These are phyloP conservation scores for Melopsittacus undulatus DNA, from an alignment of 2,797 vertebrate species.

Conservation along the genomic window DNA sequence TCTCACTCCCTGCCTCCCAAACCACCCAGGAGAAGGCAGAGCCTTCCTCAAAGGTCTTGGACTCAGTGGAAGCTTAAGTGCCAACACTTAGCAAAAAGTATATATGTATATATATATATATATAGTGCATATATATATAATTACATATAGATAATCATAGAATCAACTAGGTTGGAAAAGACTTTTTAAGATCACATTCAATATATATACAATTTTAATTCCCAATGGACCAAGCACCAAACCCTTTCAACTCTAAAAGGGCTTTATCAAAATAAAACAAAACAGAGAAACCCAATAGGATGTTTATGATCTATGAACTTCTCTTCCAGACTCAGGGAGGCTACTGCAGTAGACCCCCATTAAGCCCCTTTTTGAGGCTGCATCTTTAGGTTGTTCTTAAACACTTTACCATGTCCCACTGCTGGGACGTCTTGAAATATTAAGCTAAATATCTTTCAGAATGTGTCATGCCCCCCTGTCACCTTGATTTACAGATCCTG, in stretches of 20 bases:
- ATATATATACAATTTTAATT: neutral
- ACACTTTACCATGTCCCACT: neutral
- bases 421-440: neutral
- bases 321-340: neutral
- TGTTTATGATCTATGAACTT: neutral
- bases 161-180: neutral
- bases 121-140: neutral
- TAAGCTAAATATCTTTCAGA: neutral
- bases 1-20: neutral
- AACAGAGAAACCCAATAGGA: neutral
- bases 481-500: neutral
- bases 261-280: neutral
- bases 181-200: neutral
- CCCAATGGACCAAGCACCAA: neutral
- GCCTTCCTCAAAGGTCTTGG: neutral
- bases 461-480: rapidly evolving
- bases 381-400: neutral
- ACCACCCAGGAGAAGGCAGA: conserved; percentile 57
- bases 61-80: neutral
- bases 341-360: neutral
- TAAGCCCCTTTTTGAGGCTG: neutral
- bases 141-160: neutral
- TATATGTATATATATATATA: rapidly evolving
- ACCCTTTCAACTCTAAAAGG: neutral
- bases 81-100: neutral